phyloP scores from a whole-genome alignment of 2,888 invertebrate genomes.

The Heterodera filipjevi region DNA sequence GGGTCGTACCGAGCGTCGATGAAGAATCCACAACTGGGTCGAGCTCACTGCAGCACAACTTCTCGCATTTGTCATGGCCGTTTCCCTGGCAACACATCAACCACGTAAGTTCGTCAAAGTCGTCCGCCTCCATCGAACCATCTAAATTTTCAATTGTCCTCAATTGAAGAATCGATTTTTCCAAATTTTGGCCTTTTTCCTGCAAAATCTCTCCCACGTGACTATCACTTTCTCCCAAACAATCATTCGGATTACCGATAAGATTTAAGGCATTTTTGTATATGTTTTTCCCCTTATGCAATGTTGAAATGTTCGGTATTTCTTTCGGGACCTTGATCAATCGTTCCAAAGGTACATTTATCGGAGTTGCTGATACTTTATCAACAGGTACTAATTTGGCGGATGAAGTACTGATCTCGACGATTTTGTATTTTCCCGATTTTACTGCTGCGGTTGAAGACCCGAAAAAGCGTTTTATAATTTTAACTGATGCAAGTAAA shows the following conservation, averaged over 20 bases:
- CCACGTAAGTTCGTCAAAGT: not conserved
- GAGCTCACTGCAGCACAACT: not conserved
- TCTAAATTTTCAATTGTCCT: too few relatives aligned
- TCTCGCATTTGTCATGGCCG: not conserved
- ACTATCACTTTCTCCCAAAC: not conserved
- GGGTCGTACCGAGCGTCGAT: not conserved
- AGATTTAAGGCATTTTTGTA: not conserved
- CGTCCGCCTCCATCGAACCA: not conserved
- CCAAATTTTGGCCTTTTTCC: too few relatives aligned
- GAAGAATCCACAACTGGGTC: not conserved
- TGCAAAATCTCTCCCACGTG: not conserved
- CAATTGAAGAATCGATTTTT: not conserved
- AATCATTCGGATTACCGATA: not conserved
- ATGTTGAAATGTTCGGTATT: too few relatives aligned
- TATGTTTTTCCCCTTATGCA: too few relatives aligned
- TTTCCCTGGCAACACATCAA: not conserved
- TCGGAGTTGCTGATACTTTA: too few relatives aligned
- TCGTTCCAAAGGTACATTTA: too few relatives aligned
- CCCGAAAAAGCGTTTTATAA: conserved; percentile 36
- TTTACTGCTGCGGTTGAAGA: conserved; percentile 39
- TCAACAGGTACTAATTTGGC: too few relatives aligned
- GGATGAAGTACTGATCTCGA: too few relatives aligned
- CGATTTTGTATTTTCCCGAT: conserved; percentile 44
- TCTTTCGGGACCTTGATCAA: too few relatives aligned
- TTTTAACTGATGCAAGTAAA: conserved; percentile 46